phyloP scores from a whole-genome alignment of 2,797 vertebrate species.

The Falco rusticolus region DNA sequence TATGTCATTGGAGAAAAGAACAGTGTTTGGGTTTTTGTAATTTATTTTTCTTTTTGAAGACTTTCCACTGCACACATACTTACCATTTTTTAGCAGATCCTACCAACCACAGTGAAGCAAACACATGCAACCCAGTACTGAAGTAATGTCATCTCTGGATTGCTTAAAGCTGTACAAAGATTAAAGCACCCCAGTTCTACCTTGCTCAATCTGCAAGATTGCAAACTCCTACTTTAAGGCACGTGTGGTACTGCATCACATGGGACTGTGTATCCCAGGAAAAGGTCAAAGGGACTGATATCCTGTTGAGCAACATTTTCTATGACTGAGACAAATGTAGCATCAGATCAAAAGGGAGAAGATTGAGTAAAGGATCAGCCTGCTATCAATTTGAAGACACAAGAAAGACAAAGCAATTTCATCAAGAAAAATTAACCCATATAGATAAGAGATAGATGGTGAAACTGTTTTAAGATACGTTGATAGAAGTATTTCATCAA shows the following conservation, averaged over 20 bases:
- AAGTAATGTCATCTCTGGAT: background rate
- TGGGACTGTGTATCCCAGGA: conserved; percentile 53
- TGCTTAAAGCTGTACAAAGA: conserved; percentile 63
- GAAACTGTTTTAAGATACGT: conserved; percentile 4
- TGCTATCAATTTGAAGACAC: conserved; percentile 52
- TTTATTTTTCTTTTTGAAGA: background rate
- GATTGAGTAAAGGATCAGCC: conserved; percentile 49
- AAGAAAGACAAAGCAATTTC: conserved; percentile 65
- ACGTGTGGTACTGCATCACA: conserved; percentile 18
- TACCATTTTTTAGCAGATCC: background rate
- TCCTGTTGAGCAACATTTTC: conserved; percentile 75
- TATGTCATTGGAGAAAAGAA: background rate
- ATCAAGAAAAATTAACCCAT: conserved; percentile 57
- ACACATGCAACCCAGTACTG: background rate
- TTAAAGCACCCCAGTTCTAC: conserved; percentile 38
- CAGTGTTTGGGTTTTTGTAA: background rate
- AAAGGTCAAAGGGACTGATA: conserved; percentile 68
- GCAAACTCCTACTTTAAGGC: conserved; percentile 41
- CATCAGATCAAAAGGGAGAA: conserved; percentile 67
- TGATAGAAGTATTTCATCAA: background rate
- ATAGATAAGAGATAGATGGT: conserved; percentile 28
- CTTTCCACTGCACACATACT: background rate
- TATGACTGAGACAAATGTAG: conserved; percentile 58
- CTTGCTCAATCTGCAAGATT: conserved; percentile 65
- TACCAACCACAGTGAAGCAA: background rate